Base-by-base conservation (phyloP, 2,797 vertebrate species). In the Lepilemur ruficaudatus region DNA sequence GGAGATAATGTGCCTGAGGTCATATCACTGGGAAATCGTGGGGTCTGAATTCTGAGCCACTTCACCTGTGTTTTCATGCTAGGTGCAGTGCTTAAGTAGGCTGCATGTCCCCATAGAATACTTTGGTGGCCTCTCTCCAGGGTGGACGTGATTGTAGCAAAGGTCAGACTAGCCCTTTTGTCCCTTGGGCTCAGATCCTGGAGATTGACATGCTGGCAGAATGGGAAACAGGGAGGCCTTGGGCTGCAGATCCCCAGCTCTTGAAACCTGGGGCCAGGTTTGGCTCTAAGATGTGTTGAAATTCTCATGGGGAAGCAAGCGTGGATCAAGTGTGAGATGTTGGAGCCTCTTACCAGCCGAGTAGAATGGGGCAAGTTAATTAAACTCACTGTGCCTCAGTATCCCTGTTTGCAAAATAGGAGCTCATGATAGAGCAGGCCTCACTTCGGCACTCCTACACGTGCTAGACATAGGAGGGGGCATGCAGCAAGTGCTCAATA, bases 91-190 rank as follows among this genome's bases (percentile, higher is more conserved):
- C 52, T 43, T 17, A 32, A 57, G 70, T 59, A 25, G 81, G 20
- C 18, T 30, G 67, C 52, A 46, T 55, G 23, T 32, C 35, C 41
- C 57, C 73, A 0, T 3, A 5, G 46, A 23, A 15, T 4, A 1
- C 43, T 69, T 65, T 18, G 22, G 5, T 91, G 86, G 80, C 43
- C 38, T 63, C n/a, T 69, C 23, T 86, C 79, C 57, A 84, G 70
- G 23, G 12, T 50, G 46, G 50, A 38, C 30, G 41, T 70, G 70
- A 52, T 50, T 50, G 12, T 63, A 80, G 57, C 84, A 25, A 82
- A 94, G 50, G 38, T 35, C 48, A 61, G 61, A 76, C 28, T 30
- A 85, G 61, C 52, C 78, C 78, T 78, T 65, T 52, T 15, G 41
- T 93, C n/a, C 15, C 9, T 14, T 12, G 70, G 81, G 79, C 61